phyloP scores from a whole-genome alignment of 2,113 vertebrate species.

The Tychaedon coryphoeus region DNA sequence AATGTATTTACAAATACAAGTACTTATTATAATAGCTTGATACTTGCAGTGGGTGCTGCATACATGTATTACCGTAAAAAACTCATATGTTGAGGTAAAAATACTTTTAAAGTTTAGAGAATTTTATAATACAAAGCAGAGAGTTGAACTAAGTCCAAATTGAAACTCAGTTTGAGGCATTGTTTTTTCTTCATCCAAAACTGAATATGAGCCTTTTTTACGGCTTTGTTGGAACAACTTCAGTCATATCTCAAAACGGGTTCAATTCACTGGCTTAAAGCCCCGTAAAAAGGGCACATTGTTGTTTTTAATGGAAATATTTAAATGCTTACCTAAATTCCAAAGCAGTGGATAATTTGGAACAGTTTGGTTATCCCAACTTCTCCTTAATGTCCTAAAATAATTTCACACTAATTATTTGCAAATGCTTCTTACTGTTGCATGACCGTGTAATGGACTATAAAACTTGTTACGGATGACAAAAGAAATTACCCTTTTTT shows the following conservation, averaged over 20 bases:
- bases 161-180: conserved; percentile 34
- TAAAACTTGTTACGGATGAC: not conserved
- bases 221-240: conserved; percentile 20
- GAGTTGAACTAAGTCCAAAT: conserved; percentile 9
- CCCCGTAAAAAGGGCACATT: not conserved
- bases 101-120: not conserved
- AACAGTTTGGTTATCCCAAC: not conserved
- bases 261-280: not conserved
- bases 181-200: conserved; percentile 42
- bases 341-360: not conserved
- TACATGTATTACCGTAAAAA: not conserved
- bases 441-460: not conserved
- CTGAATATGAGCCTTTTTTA: conserved; percentile 29
- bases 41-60: not conserved
- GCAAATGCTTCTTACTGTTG: not conserved
- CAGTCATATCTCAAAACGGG: not conserved
- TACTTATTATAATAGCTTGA: not conserved
- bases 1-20: not conserved
- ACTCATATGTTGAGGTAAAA: not conserved
- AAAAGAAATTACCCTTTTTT: not conserved
- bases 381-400: not conserved
- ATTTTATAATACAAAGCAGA: not conserved
- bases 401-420: not conserved
- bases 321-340: conserved; percentile 21
- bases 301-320: not conserved